Base-by-base conservation (phyloP, 2,797 vertebrate genomes). In the Megaceryle alcyon region DNA sequence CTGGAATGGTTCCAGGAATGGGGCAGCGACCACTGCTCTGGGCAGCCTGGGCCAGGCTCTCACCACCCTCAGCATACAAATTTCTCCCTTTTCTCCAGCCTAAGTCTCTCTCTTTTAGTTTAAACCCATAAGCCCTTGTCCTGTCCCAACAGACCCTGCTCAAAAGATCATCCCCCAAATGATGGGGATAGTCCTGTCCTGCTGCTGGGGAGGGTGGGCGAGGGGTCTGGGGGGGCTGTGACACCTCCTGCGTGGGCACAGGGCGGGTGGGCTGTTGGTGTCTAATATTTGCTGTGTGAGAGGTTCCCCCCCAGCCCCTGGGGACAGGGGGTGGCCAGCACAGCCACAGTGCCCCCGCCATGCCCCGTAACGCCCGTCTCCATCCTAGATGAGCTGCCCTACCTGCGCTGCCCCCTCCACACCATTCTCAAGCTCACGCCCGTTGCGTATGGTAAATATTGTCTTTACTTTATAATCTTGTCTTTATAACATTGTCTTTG, bases 321-420 rank as follows among this genome's bases (percentile, higher is more conserved):
- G 51, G 61, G 22, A 31, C 25, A 4, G 33, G 3, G 56, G 43
- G 71, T 43, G 71, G 44, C 29, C 56, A 33, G n/a, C 2, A 2
- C 16, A 25, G 54, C 48, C 9, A 0, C 7, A 3, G 8, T 14
- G 6, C 44, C 13, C 51, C 56, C 9, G 0, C 6, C 3, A 11
- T 12, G 4, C 60, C 16, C 51, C 48, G 0, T 1, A 31, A 46
- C 9, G 0, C 33, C 21, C 29, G 2, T 26, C 13, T 53, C 79
- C 64, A 16, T 87, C 96, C 78, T 77, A 99, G 99, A 99, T 33
- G 99, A 99, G 94, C 98, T 99, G 13, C 99, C 99, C 0, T 99
- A 99, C 97, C 98, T 99, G 98, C 98, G 98, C 88, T 99, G 99
- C 84, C 99, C 99, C 12, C 99, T 99, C 23, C 99, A 99, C 94